phyloP scores from a whole-genome alignment of 2,113 vertebrate genomes.

The Falcunculus frontatus region DNA sequence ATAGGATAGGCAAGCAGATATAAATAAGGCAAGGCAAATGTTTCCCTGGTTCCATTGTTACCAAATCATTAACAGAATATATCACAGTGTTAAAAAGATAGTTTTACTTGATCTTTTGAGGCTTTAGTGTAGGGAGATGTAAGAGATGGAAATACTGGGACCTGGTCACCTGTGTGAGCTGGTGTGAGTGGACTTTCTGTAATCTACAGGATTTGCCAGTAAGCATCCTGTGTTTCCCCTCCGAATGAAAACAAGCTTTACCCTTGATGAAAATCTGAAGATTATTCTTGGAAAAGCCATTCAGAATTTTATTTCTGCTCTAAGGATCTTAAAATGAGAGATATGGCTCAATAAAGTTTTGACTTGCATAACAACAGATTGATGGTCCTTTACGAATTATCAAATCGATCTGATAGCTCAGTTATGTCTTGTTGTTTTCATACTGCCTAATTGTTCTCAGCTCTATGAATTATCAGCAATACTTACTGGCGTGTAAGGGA shows the following conservation, averaged over 20 bases:
- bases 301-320: neutral
- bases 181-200: neutral
- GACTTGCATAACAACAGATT: neutral
- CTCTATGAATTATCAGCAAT: neutral
- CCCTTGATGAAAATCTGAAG: neutral
- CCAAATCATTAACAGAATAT: neutral
- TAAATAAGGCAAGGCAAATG: neutral
- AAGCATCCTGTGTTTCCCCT: neutral
- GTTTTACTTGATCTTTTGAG: neutral
- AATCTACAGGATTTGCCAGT: neutral
- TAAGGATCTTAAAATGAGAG: neutral
- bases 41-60: neutral
- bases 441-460: neutral
- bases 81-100: neutral
- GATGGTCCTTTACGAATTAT: neutral
- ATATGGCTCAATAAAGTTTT: neutral
- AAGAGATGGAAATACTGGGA: neutral
- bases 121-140: neutral
- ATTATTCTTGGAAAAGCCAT: neutral
- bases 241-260: neutral
- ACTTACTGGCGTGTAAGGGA: neutral
- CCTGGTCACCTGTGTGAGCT: neutral
- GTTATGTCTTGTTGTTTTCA: neutral
- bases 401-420: neutral
- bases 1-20: neutral